A percentile compares a stretch with the other conserved stretches of the same genome.
phyloP scores from a whole-genome alignment of 2,888 invertebrate genomes.

The Bhutanitis thaidina region DNA sequence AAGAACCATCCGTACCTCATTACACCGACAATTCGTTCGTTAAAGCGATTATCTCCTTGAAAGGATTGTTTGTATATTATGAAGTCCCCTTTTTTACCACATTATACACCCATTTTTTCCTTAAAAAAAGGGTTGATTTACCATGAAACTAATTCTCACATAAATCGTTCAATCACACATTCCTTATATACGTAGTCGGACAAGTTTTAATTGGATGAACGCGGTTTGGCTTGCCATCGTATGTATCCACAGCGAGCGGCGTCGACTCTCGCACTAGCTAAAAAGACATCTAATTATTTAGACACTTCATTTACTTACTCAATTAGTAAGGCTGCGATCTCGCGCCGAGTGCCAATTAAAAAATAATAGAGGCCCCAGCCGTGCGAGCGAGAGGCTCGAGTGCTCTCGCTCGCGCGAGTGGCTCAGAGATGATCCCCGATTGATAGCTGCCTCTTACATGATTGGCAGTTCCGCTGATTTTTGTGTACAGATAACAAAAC shows the following conservation, averaged over 20 bases:
- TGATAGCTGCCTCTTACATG: conserved; percentile 40
- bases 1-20: too few species aligned
- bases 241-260: conserved; percentile 27
- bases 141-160: neutral
- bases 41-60: too few species aligned
- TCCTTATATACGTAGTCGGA: conserved; percentile 9
- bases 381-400: conserved; percentile 54
- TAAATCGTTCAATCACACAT: conserved; percentile 1
- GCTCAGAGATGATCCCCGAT: conserved; percentile 56
- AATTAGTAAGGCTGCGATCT: conserved; percentile 70
- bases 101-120: too few species aligned
- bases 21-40: too few species aligned
- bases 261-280: conserved; percentile 42
- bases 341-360: conserved; percentile 74
- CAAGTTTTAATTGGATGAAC: conserved; percentile 21
- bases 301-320: conserved; percentile 75
- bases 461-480: conserved; percentile 31
- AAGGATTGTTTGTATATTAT: too few species aligned
- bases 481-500: conserved; percentile 20
- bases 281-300: conserved; percentile 74
- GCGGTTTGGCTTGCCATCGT: conserved; percentile 18
- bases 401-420: conserved; percentile 45
- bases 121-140: too few species aligned
- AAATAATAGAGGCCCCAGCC: conserved; percentile 64
- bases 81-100: too few species aligned